Percentiles rank a stretch among this genome's conserved stretches.
phyloP scores from a whole-genome alignment of 1,140 invertebrate genomes.

The Plectus sambesii region DNA sequence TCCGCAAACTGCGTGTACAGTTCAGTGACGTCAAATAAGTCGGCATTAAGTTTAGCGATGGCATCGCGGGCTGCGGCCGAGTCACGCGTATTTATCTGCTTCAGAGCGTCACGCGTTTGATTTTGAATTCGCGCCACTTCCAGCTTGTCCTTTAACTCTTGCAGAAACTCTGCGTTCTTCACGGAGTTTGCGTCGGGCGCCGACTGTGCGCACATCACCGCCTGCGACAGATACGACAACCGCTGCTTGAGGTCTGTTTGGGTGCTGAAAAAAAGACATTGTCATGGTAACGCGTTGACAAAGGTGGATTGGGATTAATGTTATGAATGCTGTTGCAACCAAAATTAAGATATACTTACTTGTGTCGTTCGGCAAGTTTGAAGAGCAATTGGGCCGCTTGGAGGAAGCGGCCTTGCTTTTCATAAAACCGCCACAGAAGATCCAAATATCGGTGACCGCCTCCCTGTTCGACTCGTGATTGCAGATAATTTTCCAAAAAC shows the following conservation, averaged over 20 bases:
- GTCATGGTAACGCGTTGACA: conserved; percentile 25
- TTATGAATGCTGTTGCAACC: conserved; percentile 5
- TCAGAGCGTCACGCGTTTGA: conserved; percentile 21
- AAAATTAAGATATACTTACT: conserved; percentile 55
- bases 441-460: conserved; percentile 53
- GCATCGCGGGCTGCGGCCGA: conserved; percentile 5
- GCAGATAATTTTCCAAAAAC: conserved; percentile 67
- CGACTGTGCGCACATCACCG: conserved; percentile 66
- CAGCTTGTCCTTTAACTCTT: conserved; percentile 83
- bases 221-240: conserved; percentile 76
- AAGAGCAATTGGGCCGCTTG: conserved; percentile 82
- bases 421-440: conserved; percentile 88
- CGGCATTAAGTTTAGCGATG: conserved; percentile 12
- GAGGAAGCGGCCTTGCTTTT: conserved; percentile 75
- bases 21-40: conserved; percentile 19
- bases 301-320: too few relatives aligned
- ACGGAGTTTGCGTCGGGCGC: conserved; percentile 53
- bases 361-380: conserved; percentile 67
- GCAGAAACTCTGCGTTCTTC: conserved; percentile 64
- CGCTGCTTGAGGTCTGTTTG: conserved; percentile 55
- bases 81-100: conserved; percentile 1
- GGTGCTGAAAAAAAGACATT: conserved; percentile 50
- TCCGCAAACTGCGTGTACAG: conserved; percentile 57
- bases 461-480: conserved; percentile 30
- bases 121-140: conserved; percentile 52